Conservation (phyloP, 2,888 invertebrate species). For the Pterostichus niger region DNA sequence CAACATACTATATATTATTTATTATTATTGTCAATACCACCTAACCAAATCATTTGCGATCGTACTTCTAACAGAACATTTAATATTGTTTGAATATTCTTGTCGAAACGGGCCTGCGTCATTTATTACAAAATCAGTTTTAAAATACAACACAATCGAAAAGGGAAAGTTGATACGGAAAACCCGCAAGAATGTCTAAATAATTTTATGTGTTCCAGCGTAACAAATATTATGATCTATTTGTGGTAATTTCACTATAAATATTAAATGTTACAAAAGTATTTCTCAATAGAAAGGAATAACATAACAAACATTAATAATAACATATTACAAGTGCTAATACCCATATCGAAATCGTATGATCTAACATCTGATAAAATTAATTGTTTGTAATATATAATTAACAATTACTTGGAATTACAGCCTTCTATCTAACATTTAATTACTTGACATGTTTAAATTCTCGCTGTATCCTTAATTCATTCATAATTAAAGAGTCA, state of each 20-base stretch:
- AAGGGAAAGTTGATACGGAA: not conserved
- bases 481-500: not conserved
- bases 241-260: not conserved
- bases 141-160: not conserved
- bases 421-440: not conserved
- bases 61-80: too few relatives aligned
- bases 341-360: slow-evolving; percentile 1
- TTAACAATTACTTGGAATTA: not conserved
- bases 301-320: not conserved
- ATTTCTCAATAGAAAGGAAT: slow-evolving; percentile 17
- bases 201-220: not conserved
- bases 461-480: not conserved
- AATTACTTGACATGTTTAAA: slow-evolving; percentile 21
- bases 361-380: slow-evolving; percentile 7
- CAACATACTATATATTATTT: too few relatives aligned
- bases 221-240: not conserved
- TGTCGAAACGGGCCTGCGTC: too few relatives aligned
- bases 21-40: too few relatives aligned
- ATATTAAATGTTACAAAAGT: not conserved
- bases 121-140: too few relatives aligned
- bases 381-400: slow-evolving; percentile 3
- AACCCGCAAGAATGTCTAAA: too few relatives aligned
- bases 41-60: too few relatives aligned
- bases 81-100: not conserved
- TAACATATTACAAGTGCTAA: not conserved